A percentile compares a stretch with the other conserved stretches of the same genome.
Evolutionary conservation across 2,888 invertebrate species (phyloP).

Genomic region (Drosophila longiperda): DNA sequence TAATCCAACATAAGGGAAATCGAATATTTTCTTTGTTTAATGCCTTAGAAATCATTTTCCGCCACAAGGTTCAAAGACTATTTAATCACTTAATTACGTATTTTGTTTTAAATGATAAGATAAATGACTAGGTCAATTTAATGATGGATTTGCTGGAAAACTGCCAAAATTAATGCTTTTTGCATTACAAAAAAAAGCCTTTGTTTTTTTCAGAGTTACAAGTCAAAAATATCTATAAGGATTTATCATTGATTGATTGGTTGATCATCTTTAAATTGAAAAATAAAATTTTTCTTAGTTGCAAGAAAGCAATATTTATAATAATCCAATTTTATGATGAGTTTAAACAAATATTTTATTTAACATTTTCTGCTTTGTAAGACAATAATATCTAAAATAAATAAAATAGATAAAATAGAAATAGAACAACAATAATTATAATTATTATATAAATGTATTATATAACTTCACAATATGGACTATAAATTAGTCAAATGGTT

Average conservation of each 20-base stretch:
- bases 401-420: not conserved
- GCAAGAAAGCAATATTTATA: not conserved
- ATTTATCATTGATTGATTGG: no score
- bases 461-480: not conserved
- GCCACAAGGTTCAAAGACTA: not conserved
- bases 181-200: not conserved
- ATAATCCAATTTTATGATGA: not conserved
- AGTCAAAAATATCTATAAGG: not conserved
- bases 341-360: not conserved
- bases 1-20: not conserved
- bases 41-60: not conserved
- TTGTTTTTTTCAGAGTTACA: not conserved
- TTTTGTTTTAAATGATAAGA: not conserved
- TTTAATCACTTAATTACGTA: not conserved
- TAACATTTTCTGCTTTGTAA: not conserved
- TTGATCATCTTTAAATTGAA: not conserved
- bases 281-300: not conserved
- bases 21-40: constrained; percentile 11
- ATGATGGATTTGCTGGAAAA: not conserved
- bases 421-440: no score
- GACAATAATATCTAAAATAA: not conserved
- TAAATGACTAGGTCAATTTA: not conserved
- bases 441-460: no score
- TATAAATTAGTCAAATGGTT: not conserved
- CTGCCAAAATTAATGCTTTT: not conserved